A percentile compares a stretch with the other conserved stretches of the same genome.
These are phyloP conservation scores for Drosophila suboccidentalis DNA, from an alignment of 2,888 invertebrate species.

Conservation along the genomic window DNA sequence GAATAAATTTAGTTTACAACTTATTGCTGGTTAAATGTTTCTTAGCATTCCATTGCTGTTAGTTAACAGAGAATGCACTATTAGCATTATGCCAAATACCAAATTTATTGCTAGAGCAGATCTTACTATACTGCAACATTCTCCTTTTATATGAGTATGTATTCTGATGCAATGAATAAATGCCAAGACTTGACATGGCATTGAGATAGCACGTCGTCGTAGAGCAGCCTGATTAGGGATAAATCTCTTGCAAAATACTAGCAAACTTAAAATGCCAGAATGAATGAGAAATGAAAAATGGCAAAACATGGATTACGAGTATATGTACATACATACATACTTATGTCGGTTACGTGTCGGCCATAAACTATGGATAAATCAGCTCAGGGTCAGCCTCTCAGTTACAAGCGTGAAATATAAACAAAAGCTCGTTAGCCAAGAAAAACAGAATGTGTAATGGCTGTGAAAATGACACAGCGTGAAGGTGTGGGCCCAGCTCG, in stretches of 20 bases:
- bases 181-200: conserved; percentile 39
- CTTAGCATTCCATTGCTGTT: too few relatives aligned
- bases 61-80: neutral
- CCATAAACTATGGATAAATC: conserved; percentile 64
- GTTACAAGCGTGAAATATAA: conserved; percentile 41
- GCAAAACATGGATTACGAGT: conserved; percentile 23
- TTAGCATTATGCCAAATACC: neutral
- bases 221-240: conserved; percentile 30
- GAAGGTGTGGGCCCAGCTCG: conserved; percentile 37
- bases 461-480: conserved; percentile 52
- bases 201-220: conserved; percentile 13
- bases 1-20: too few relatives aligned
- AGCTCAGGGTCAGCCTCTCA: conserved; percentile 74
- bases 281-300: conserved; percentile 31
- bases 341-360: conserved; percentile 43
- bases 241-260: conserved; percentile 38
- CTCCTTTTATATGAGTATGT: neutral
- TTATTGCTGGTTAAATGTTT: too few relatives aligned
- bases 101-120: neutral
- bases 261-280: conserved; percentile 29
- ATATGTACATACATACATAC: neutral
- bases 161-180: conserved; percentile 11
- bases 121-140: neutral
- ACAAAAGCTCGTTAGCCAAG: conserved; percentile 55
- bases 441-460: conserved; percentile 48